Base-by-base conservation (phyloP, 2,888 invertebrate genomes). In the Drosophila mimica region DNA sequence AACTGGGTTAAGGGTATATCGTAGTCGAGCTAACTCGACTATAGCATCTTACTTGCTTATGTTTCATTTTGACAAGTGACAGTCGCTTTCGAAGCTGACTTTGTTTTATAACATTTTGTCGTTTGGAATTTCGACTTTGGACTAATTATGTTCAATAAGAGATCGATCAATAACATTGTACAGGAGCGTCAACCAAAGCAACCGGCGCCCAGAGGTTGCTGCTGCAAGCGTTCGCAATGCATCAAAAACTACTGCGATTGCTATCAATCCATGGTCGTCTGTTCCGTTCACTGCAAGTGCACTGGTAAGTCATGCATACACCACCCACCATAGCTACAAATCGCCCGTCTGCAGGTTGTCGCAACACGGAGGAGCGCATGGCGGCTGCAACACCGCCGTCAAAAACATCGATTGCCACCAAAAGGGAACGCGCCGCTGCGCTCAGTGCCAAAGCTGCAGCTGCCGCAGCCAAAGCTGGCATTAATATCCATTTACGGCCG, bases 221-320 rank as follows among this genome's bases (percentile, higher is more conserved):
- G 79, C 30, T 88, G 87, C 71, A 88, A 89, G 63, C 82, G 87
- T 0, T 89, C 87, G 34, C 86, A 83, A 34, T 88, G 87, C 64
- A 88, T 88, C 4, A 88, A 89, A 34, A 88, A 88, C 54, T 88
- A 88, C 43, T 88, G 87, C 73, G 87, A 88, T 40, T 88, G 87
- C 67, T 88, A 88, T 62, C 87, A 88, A 30, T 89, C 90, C 6
- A 86, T 89, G 88, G 54, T 52, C 9, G 61, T 74, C 13, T 88
- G 87, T 17, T 58, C 88, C 15, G 49, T 70, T 5, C 71, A 63
- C 31, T 87, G 87, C 60, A 89, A 88, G 9, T 87, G 87, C 48
- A 40, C 76, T 40, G 89, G 90, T 89, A 70, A 73, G 86, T 63
- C 0, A 0, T 31, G 1, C 40, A 15, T 1, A 2, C 15, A n/a